phyloP scores from a whole-genome alignment of 1,140 invertebrate genomes.

The Lepidurus apus region DNA sequence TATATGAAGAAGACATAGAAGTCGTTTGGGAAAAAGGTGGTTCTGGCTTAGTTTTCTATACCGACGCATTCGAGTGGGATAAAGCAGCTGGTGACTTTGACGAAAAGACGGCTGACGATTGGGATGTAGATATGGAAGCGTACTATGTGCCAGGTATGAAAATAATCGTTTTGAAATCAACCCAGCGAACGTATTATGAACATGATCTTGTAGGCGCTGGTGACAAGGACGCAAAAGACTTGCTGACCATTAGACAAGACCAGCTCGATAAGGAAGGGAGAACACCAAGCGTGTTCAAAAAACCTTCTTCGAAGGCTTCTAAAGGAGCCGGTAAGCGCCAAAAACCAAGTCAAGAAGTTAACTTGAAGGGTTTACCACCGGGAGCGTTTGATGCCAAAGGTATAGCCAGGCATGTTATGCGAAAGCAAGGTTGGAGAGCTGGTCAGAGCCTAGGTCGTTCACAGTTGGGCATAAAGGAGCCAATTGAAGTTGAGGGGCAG shows the following conservation, averaged over 20 bases:
- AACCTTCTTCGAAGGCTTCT: slow-evolving; percentile 26
- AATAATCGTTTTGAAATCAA: slow-evolving; percentile 11
- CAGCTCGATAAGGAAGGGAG: slow-evolving; percentile 40
- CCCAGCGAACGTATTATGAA: slow-evolving; percentile 23
- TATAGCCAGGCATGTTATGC: slow-evolving; percentile 50
- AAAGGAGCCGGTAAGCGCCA: background rate
- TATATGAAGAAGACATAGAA: slow-evolving; percentile 57
- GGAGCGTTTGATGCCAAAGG: slow-evolving; percentile 46
- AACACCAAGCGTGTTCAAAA: slow-evolving; percentile 37
- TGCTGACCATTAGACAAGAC: slow-evolving; percentile 45
- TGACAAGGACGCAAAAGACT: slow-evolving; percentile 41
- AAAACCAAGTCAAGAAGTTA: background rate
- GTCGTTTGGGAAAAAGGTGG: slow-evolving; percentile 59
- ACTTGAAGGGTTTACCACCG: slow-evolving; percentile 48
- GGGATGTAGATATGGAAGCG: slow-evolving; percentile 56
- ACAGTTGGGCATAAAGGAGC: slow-evolving; percentile 41
- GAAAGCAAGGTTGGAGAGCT: slow-evolving; percentile 54
- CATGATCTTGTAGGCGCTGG: slow-evolving; percentile 36
- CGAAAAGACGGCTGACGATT: slow-evolving; percentile 56
- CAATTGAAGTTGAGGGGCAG: slow-evolving; percentile 35
- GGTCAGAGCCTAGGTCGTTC: slow-evolving; percentile 51
- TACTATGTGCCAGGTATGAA: slow-evolving; percentile 49
- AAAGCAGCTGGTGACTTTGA: slow-evolving; percentile 53
- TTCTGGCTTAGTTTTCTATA: slow-evolving; percentile 58
- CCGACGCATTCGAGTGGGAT: slow-evolving; percentile 56